These are phyloP conservation scores for Hydrocynus forskahlii DNA, from an alignment of 2,797 vertebrate species.

Conservation along the genomic window DNA sequence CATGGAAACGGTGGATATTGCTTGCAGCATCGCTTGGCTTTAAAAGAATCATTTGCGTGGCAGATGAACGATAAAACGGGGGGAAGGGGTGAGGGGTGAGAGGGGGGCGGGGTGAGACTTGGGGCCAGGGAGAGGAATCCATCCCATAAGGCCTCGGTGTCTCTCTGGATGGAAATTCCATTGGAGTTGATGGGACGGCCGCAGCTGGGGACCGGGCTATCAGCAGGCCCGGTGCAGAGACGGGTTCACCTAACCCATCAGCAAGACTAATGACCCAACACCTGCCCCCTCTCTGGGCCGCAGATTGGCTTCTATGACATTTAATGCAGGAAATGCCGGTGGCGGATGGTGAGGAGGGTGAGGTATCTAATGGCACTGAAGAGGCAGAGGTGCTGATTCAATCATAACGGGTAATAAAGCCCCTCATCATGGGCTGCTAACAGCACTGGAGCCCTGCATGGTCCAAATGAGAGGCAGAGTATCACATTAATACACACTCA, in stretches of 20 bases:
- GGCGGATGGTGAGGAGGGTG: conserved; percentile 66
- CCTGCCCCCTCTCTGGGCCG: conserved; percentile 48
- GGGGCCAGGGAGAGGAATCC: conserved; percentile 29
- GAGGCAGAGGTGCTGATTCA: conserved; percentile 63
- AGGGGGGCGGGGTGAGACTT: neutral
- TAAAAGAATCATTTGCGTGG: conserved; percentile 36
- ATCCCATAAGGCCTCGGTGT: conserved; percentile 20
- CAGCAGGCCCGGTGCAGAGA: conserved; percentile 38
- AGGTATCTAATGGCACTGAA: conserved; percentile 59
- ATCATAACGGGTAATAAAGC: conserved; percentile 62
- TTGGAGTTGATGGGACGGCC: conserved; percentile 27
- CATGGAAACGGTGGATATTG: conserved; percentile 21
- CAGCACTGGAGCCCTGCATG: conserved; percentile 39
- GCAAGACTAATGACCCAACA: conserved; percentile 57
- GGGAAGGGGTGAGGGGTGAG: neutral
- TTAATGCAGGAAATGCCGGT: conserved; percentile 71
- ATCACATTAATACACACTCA: conserved; percentile 50
- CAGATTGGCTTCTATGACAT: conserved; percentile 72
- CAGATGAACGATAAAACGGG: conserved; percentile 39
- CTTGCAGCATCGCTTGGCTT: conserved; percentile 41
- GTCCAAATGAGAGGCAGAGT: conserved; percentile 52
- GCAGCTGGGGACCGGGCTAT: conserved; percentile 33
- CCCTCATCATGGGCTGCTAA: conserved; percentile 50
- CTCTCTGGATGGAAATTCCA: conserved; percentile 40
- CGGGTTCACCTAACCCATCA: conserved; percentile 55